Evolutionary conservation across 2,888 invertebrate genomes (phyloP).

Genomic region (Laspeyria flexula): DNA sequence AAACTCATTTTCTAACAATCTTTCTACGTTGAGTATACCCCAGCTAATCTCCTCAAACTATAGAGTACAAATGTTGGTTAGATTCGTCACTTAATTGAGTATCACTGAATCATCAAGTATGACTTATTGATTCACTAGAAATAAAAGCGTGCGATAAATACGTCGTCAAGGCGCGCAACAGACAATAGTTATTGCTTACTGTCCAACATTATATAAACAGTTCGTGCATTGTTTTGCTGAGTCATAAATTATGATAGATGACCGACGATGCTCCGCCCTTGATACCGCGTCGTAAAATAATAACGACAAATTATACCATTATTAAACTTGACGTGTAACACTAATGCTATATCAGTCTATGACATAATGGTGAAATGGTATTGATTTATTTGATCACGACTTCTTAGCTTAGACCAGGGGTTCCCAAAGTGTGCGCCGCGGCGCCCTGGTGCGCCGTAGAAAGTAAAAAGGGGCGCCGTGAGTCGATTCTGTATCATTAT

Average conservation of each 20-base stretch:
- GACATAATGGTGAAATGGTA: conserved; percentile 39
- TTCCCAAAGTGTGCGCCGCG: too few species aligned
- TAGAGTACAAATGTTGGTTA: too few species aligned
- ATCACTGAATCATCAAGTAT: conserved; percentile 47
- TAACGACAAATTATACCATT: conserved; percentile 67
- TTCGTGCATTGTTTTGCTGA: conserved; percentile 57
- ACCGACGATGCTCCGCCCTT: conserved; percentile 55
- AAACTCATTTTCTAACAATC: conserved; percentile 41
- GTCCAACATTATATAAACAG: conserved; percentile 44
- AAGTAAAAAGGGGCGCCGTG: too few species aligned
- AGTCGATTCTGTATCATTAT: too few species aligned
- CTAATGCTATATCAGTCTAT: conserved; percentile 41
- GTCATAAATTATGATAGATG: conserved; percentile 66
- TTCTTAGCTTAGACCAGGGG: conserved; percentile 13
- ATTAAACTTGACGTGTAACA: conserved; percentile 52
- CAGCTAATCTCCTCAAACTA: background rate
- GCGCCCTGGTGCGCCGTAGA: too few species aligned
- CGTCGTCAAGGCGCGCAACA: conserved; percentile 52
- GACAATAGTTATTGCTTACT: conserved; percentile 49
- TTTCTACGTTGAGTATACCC: conserved; percentile 17
- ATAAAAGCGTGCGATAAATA: conserved; percentile 42
- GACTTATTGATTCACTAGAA: conserved; percentile 49
- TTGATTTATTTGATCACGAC: conserved; percentile 32
- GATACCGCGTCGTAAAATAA: conserved; percentile 62
- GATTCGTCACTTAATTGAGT: conserved; percentile 21